Evolutionary conservation across 2,113 vertebrate genomes (phyloP), one percentile per base, ranked within the genome.

Genomic region (Alexandromys fortis): DNA sequence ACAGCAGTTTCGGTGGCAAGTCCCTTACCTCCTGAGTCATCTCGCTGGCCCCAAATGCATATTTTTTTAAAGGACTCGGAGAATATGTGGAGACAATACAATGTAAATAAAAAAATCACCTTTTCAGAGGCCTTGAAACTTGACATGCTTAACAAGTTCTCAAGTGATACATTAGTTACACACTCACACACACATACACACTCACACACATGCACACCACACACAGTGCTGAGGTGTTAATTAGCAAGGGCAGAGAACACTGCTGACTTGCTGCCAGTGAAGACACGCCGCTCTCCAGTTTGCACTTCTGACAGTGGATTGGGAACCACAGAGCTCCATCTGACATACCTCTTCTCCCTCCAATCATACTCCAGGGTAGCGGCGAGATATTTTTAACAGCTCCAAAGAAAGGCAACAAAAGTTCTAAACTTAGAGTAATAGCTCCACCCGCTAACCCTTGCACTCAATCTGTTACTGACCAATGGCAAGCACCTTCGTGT

Each of bases 91-190:
- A 95, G 33, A 61, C 0, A 82, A 38, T 9, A 67, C 2, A 92
- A 35, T 19, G 63, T 61, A 5, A 6, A 63, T 3, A 63, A 90
- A 45, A 89, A 81, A 94, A 33, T 68, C 16, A 78, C 26, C 58
- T 22, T 42, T 89, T 75, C n/a, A 35, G 38, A 68, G 19, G 21
- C 65, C 70, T 52, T 76, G 5, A 45, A 61, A 93, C 6, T 92
- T 65, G 89, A 73, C 61, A 88, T 58, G 16, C 42, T 82, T 92
- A 90, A 65, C 38, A 94, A 78, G 19, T 92, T 89, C 91, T 38
- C 28, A 49, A 81, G 79, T 67, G 63, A 77, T 19, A 92, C 8
- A 38, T 12, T 38, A 49, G 58, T 67, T 67, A 38, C 22, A 88
- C 14, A 52, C 63, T 35, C 65, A 26, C 9, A 35, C 52, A 52